Base-by-base conservation (phyloP, 2,888 invertebrate species). In the Cecidostiba fungosa region DNA sequence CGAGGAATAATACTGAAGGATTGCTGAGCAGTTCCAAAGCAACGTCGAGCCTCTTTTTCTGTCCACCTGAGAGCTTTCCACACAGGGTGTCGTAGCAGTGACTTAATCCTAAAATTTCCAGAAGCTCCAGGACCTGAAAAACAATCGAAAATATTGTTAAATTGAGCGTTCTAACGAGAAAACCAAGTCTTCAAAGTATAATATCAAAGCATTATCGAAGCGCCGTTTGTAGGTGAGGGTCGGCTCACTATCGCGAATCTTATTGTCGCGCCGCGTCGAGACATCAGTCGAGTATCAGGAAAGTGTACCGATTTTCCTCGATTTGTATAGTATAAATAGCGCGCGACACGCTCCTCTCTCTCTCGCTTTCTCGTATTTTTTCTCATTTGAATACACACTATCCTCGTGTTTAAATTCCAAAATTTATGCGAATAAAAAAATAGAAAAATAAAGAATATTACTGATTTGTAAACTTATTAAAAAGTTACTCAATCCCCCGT, bases 1-100 rank as follows among this genome's bases (percentile, higher is more conserved):
- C 98, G 87, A 98, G 95, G 94, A 97, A 98, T 94, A 98, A 95
- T 84, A 98, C 95, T 26, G 97, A 97, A 14, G 98, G 98, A 92
- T 98, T 98, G 89, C 97, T 97, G 74, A 98, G 95, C 86, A 98
- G 94, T 92, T 98, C 98, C 87, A 97, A 94, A 6, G 97, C 97
- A 73, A 98, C 97, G 0, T 97, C 97, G 76, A 98, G 94, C 76
- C 98, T 95, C 91, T 98, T 96, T 89, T 96, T 95, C 92, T 98
- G 97, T 3, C 98, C 98, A n/a, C 98, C 98, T 0, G 97, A 97
- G 59, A 98, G 94, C 90, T 96, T 96, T 32, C 95, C 95, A 70
- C 97, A 96, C 23, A 96, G 92, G 0, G 97, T 97, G 90, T 96
- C 95, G 29, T 95, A 95, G 83, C 96, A 95, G 78, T 96, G 95